Conservation (phyloP, 2,797 vertebrate species). For the Cercopithecus petaurista region DNA sequence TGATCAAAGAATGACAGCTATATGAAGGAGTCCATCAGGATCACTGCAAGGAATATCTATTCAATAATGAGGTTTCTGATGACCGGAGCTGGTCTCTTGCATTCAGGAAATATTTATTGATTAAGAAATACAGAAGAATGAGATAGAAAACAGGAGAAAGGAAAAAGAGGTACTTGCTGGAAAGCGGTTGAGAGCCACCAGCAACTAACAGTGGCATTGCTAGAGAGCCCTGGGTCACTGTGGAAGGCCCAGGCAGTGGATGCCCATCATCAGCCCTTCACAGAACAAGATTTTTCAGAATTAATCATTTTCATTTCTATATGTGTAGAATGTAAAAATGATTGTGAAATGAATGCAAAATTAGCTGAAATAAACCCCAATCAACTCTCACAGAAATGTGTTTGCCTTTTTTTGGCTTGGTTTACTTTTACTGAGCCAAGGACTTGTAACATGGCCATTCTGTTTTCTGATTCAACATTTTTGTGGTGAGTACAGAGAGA, state of each 20-base stretch:
- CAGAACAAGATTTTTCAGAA: not conserved
- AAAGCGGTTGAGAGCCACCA: not conserved
- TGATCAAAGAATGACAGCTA: not conserved
- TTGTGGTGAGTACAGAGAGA: not conserved
- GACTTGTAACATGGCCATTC: not conserved
- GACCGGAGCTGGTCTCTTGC: not conserved
- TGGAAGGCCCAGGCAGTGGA: too few species aligned
- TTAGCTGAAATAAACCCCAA: not conserved
- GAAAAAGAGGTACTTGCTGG: not conserved
- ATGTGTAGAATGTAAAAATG: not conserved
- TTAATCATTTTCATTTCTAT: not conserved
- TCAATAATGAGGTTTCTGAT: not conserved
- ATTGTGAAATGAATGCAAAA: not conserved
- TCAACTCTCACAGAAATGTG: constrained; percentile 2
- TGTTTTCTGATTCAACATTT: not conserved
- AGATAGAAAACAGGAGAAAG: not conserved
- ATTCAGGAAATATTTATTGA: not conserved
- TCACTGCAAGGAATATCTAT: not conserved
- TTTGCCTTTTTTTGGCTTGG: not conserved
- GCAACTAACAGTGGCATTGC: not conserved
- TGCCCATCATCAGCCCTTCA: not conserved
- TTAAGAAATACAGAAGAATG: not conserved
- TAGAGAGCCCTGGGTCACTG: not conserved
- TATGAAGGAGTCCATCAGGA: not conserved
- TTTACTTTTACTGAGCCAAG: constrained; percentile 16